Conservation (phyloP, 2,888 invertebrate species). For the Athetis lepigone region DNA sequence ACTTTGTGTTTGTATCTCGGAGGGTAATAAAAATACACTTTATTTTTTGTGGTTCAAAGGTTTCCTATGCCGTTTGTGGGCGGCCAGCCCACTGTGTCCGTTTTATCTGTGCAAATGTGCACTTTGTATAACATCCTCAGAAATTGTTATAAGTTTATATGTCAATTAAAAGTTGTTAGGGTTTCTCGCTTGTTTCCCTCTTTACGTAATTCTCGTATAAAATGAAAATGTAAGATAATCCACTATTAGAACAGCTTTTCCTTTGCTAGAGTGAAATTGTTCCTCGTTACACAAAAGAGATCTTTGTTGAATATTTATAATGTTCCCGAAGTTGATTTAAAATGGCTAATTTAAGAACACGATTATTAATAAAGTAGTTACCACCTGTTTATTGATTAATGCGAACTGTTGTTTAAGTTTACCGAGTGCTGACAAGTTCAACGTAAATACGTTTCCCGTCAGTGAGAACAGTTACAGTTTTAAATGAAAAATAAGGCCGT, state of each 20-base stretch:
- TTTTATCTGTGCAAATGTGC: slow-evolving; percentile 46
- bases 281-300: slow-evolving; percentile 54
- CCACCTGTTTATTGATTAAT: slow-evolving; percentile 54
- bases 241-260: slow-evolving; percentile 27
- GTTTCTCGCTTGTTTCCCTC: slow-evolving; percentile 12
- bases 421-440: slow-evolving; percentile 40
- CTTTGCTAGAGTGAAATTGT: slow-evolving; percentile 30
- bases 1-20: slow-evolving; percentile 59
- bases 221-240: slow-evolving; percentile 46
- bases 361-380: slow-evolving; percentile 61
- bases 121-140: slow-evolving; percentile 24
- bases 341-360: slow-evolving; percentile 59
- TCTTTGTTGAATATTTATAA: slow-evolving; percentile 65
- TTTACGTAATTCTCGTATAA: slow-evolving; percentile 27
- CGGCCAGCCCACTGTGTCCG: slow-evolving; percentile 1
- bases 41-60: slow-evolving; percentile 57
- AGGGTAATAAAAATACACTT: slow-evolving; percentile 58
- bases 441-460: slow-evolving; percentile 11
- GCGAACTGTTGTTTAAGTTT: slow-evolving; percentile 54
- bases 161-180: slow-evolving; percentile 38
- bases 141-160: slow-evolving; percentile 39
- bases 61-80: slow-evolving; percentile 39
- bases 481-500: not conserved
- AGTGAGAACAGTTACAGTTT: slow-evolving; percentile 21
- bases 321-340: slow-evolving; percentile 63